Evolutionary conservation across 2,888 invertebrate genomes (phyloP).

Genomic region (Sarcophaga subvicina): DNA sequence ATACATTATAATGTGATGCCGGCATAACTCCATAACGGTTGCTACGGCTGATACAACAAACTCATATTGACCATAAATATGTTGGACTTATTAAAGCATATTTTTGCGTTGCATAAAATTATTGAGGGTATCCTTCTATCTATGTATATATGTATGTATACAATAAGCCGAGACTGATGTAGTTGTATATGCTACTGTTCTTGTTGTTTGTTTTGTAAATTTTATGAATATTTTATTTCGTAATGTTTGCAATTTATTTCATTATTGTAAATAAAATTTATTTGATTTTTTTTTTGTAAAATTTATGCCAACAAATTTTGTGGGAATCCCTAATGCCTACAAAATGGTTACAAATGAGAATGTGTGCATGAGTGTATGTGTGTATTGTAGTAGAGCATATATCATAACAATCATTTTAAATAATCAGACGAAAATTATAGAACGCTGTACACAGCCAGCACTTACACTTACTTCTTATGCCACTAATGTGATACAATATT

Average conservation of each 20-base stretch:
- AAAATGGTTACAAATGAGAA: background rate
- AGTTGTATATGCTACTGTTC: too few species aligned
- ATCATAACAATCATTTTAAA: conserved; percentile 37
- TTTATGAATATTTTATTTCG: background rate
- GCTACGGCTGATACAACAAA: background rate
- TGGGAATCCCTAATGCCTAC: conserved; percentile 47
- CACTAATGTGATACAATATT: conserved; percentile 7
- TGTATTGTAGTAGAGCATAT: background rate
- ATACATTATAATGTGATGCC: background rate
- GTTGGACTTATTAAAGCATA: conserved; percentile 41
- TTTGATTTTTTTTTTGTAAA: background rate
- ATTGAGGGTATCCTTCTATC: background rate
- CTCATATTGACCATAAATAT: conserved; percentile 54
- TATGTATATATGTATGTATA: background rate
- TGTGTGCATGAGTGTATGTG: background rate
- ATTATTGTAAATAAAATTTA: background rate
- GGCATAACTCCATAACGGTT: background rate
- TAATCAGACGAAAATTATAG: conserved; percentile 45
- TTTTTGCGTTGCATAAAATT: conserved; percentile 12
- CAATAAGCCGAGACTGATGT: background rate
- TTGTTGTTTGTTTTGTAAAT: background rate
- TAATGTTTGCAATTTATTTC: background rate
- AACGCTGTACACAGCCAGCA: background rate
- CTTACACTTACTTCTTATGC: background rate
- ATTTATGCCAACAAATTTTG: conserved; percentile 8